Evolutionary conservation across 2,888 invertebrate species (phyloP), one percentile per base, ranked within the genome.

Genomic region (Heliconius sara): DNA sequence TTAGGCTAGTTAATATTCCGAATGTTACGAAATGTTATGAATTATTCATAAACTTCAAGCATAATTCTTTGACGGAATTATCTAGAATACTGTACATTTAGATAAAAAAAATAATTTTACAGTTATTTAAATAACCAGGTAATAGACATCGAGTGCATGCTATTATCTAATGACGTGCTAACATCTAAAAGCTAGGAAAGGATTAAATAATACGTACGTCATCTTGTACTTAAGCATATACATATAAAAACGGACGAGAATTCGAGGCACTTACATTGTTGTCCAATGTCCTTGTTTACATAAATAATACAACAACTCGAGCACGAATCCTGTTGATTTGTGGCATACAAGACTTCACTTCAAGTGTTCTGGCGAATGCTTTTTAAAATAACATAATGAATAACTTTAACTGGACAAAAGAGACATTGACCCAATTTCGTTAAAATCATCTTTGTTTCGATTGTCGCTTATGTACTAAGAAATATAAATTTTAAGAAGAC

Each of bases 301-400:
- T 67, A 71, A 80, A 71, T 75, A 80, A 80, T 77, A 30, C 63
- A 68, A 74, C 30, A 63, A 65, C 67, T 72, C 70, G 27, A 68
- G 57, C 57, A 47, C 52, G 72, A 81, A 39, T 78, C 73, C 76
- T 66, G 76, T 76, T 78, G 81, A 82, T 79, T 77, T 79, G 78
- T 79, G 71, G 66, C 43, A 39, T 65, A 71, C 70, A 70, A 74
- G 73, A 81, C 76, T 76, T 77, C 25, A 67, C 76, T 74, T 79
- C 73, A 76, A 77, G 52, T 60, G 70, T 72, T 79, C 81, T 47
- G 79, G 77, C 77, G 76, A 81, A 79, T 78, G 70, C 60, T 60
- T 70, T 79, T 76, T 70, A 75, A 81, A 82, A 82, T 82, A 82
- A 81, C 81, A 74, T 81, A 81, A 82, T 78, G 81, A 76, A 77